Conservation (phyloP, 2,113 vertebrate genomes). For the Psilopsiagon aurifrons region DNA sequence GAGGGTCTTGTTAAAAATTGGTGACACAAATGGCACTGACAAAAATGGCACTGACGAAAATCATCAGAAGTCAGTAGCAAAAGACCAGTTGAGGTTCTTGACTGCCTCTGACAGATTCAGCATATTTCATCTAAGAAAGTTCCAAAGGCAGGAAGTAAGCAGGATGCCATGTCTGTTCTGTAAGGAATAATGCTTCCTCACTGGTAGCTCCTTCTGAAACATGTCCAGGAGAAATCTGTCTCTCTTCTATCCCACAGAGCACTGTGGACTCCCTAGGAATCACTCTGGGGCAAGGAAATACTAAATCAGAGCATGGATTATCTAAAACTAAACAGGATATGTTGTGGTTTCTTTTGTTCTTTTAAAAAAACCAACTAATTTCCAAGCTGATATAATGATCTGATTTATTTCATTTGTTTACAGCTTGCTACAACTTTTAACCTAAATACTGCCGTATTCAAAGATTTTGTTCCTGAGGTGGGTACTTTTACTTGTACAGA, state of each 20-base stretch:
- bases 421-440: slow-evolving; percentile 59
- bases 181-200: neutral
- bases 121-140: neutral
- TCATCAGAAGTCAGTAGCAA: neutral
- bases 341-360: neutral
- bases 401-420: slow-evolving; percentile 25
- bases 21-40: neutral
- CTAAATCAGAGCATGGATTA: neutral
- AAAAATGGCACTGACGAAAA: neutral
- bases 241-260: neutral
- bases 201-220: neutral
- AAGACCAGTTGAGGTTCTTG: neutral
- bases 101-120: neutral
- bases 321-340: neutral
- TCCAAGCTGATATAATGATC: neutral
- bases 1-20: neutral
- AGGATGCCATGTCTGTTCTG: neutral
- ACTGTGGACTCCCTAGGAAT: neutral
- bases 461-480: slow-evolving; percentile 59
- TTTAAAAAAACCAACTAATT: neutral
- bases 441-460: slow-evolving; percentile 35
- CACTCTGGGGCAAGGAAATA: neutral
- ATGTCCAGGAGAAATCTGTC: neutral
- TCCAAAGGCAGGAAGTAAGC: neutral
- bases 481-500: neutral